A percentile compares a stretch with the other conserved stretches of the same genome.
phyloP scores from a whole-genome alignment of 2,113 vertebrate genomes.

The Raja brachyura region DNA sequence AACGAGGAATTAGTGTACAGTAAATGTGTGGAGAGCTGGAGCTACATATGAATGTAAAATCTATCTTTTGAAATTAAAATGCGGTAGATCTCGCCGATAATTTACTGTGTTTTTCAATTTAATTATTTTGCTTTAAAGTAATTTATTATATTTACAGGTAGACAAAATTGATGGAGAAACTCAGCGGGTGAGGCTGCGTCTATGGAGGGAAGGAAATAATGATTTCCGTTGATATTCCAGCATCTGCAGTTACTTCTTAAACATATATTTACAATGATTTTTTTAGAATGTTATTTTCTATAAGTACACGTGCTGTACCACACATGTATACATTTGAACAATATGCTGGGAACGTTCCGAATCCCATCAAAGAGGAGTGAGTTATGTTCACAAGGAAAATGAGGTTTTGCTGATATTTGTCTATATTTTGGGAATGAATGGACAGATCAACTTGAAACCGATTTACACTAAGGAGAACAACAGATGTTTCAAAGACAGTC shows the following conservation, averaged over 20 bases:
- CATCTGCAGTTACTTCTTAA: too few relatives aligned
- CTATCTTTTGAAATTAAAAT: background rate
- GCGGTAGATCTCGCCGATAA: background rate
- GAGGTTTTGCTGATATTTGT: background rate
- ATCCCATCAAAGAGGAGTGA: background rate
- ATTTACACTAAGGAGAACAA: slow-evolving; percentile 26
- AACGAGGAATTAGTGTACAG: background rate
- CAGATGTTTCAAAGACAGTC: slow-evolving; percentile 37
- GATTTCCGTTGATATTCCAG: too few relatives aligned
- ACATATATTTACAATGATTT: too few relatives aligned
- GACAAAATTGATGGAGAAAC: too few relatives aligned
- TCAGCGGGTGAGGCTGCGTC: too few relatives aligned
- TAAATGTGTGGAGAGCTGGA: background rate
- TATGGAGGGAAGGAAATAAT: too few relatives aligned
- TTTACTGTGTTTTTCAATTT: background rate
- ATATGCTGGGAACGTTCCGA: background rate
- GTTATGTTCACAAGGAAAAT: background rate
- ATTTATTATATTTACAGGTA: background rate
- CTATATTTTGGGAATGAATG: slow-evolving; percentile 13
- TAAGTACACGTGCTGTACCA: background rate
- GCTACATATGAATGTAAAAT: background rate
- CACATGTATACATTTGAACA: too few relatives aligned
- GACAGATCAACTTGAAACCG: slow-evolving; percentile 10
- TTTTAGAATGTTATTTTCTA: background rate
- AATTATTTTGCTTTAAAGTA: slow-evolving; percentile 7